A percentile compares a stretch with the other conserved stretches of the same genome.
phyloP scores from a whole-genome alignment of 2,797 vertebrate genomes.

The Hemibagrus guttatus region DNA sequence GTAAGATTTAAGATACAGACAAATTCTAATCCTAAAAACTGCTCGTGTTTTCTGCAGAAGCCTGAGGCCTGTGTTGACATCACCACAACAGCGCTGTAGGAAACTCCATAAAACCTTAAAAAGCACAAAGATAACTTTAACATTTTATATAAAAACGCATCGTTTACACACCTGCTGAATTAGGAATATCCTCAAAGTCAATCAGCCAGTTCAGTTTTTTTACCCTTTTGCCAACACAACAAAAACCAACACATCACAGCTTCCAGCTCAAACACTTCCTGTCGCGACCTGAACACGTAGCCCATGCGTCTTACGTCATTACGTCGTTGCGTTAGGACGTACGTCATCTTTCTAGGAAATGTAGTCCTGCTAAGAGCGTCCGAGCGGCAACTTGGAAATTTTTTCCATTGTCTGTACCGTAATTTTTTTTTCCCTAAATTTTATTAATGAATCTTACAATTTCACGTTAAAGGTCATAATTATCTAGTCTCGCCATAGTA shows the following conservation, averaged over 20 bases:
- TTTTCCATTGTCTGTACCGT: too few species aligned
- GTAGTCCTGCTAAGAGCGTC: background rate
- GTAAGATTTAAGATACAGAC: too few species aligned
- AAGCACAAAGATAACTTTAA: background rate
- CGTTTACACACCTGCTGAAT: conserved; percentile 37
- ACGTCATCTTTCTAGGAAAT: background rate
- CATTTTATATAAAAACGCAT: background rate
- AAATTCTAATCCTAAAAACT: background rate
- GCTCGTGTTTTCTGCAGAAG: background rate
- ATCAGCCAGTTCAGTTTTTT: too few species aligned
- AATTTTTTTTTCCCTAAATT: background rate
- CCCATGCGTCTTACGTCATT: background rate
- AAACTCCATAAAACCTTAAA: background rate
- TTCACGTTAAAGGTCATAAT: too few species aligned
- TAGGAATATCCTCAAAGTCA: background rate
- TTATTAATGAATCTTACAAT: background rate
- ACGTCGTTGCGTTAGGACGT: background rate
- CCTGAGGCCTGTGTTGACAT: conserved; percentile 10
- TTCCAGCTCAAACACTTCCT: conserved; percentile 14
- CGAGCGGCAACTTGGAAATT: too few species aligned
- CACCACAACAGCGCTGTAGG: background rate
- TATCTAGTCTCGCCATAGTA: too few species aligned
- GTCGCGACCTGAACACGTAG: conserved; percentile 29
- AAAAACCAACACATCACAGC: background rate
- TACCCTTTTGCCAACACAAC: conserved; percentile 1